Percentiles rank a stretch among this genome's conserved stretches.
Conservation (phyloP, 23 tunicate genomes). For the Ciona savignyi region DNA sequence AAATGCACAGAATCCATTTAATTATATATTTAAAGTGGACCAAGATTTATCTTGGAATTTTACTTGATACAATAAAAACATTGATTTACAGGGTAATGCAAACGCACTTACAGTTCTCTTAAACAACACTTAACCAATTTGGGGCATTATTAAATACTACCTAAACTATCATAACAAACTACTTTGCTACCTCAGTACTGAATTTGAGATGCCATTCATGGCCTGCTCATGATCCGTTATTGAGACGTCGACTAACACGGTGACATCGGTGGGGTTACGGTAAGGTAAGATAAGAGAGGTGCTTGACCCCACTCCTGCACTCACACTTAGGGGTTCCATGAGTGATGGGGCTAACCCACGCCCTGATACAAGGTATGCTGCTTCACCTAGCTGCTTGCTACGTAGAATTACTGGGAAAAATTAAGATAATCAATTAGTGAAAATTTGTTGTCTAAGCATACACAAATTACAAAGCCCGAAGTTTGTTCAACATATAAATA, state of each 20-base stretch:
- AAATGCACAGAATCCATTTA: too few relatives aligned
- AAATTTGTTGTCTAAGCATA: too few relatives aligned
- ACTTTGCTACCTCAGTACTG: slow-evolving; percentile 51
- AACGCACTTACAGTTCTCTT: neutral
- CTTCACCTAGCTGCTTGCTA: slow-evolving; percentile 81
- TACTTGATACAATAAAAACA: too few relatives aligned
- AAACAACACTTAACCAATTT: neutral
- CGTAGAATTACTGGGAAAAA: slow-evolving; percentile 49
- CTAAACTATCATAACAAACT: too few relatives aligned
- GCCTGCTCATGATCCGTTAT: slow-evolving; percentile 55
- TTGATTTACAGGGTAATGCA: neutral
- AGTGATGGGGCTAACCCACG: slow-evolving; percentile 68
- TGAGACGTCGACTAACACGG: slow-evolving; percentile 56
- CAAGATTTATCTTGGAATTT: too few relatives aligned
- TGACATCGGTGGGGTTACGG: slow-evolving; percentile 69
- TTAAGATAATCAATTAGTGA: too few relatives aligned
- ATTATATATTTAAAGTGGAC: too few relatives aligned
- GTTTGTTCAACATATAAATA: too few relatives aligned
- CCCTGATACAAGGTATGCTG: slow-evolving; percentile 51
- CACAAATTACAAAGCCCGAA: too few relatives aligned
- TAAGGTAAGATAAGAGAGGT: slow-evolving; percentile 86
- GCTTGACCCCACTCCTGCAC: slow-evolving; percentile 74
- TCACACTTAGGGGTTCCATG: slow-evolving; percentile 87
- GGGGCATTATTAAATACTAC: neutral
- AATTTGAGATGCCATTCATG: slow-evolving; percentile 49